These are phyloP conservation scores for Plagodis pulveraria DNA, from an alignment of 2,888 invertebrate genomes.

Conservation along the genomic window DNA sequence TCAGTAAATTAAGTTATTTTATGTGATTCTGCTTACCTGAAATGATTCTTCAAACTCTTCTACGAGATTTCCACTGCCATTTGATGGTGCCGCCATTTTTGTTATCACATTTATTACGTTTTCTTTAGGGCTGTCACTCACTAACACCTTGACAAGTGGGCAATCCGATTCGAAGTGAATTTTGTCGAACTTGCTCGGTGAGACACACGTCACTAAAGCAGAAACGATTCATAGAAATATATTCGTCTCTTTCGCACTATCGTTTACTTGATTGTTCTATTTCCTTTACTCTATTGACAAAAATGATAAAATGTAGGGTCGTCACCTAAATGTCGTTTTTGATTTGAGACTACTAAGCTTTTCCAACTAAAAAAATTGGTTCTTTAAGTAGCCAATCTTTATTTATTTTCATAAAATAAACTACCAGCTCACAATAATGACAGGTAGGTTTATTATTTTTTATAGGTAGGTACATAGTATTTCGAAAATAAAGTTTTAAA, in stretches of 20 bases:
- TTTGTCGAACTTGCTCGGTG: constrained; percentile 1
- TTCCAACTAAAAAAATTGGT: background rate
- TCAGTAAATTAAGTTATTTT: constrained; percentile 16
- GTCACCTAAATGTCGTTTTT: background rate
- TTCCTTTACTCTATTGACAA: constrained; percentile 9
- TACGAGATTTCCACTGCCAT: constrained; percentile 93
- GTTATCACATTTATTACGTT: constrained; percentile 27
- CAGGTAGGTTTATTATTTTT: background rate
- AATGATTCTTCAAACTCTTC: constrained; percentile 97
- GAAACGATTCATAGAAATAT: background rate
- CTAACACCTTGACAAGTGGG: constrained; percentile 9
- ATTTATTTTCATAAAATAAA: background rate
- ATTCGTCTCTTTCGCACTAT: constrained; percentile 7
- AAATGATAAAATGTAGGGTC: constrained; percentile 9
- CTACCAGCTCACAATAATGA: background rate
- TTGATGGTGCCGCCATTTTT: constrained; percentile 91
- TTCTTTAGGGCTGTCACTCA: constrained; percentile 40
- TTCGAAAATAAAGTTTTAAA: background rate
- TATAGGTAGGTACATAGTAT: background rate
- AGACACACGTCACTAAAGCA: constrained; percentile 11
- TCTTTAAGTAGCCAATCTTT: background rate
- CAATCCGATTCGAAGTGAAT: background rate
- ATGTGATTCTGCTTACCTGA: constrained; percentile 84
- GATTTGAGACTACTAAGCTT: background rate
- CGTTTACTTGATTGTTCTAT: background rate